Base-by-base conservation (phyloP, 2,888 invertebrate genomes). In the Lymantria monacha region DNA sequence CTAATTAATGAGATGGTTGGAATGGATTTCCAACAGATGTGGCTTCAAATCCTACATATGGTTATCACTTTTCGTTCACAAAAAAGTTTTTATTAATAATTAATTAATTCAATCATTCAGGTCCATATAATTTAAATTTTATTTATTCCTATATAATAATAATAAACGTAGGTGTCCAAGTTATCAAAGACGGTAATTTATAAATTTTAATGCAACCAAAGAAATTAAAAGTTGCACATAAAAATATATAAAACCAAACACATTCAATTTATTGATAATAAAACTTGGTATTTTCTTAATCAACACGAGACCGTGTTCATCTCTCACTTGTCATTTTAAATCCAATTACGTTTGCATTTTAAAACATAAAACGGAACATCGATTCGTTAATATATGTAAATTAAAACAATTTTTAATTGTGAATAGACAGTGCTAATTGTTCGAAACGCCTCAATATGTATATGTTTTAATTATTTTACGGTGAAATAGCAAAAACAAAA, bases 401-500 rank as follows among this genome's bases (percentile, higher is more conserved):
- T 61, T 55, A 59, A 67, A 64, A 61, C 61, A 52, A 41, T 64
- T 43, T n/a, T 61, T 61, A 66, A 66, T 66, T 67, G 65, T 61
- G 57, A 64, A 67, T 68, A 66, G 68, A 65, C 66, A 59, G 50
- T 59, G 59, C 53, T 66, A 65, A 64, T 66, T 66, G 65, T 65
- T 53, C 49, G 55, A 46, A 67, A 59, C 54, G 66, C 68, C 57
- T 44, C 62, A 61, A 61, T 61, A 59, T 53, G 33, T 33, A 33
- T 49, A 50, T 44, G 48, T 48, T 65, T 67, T 68, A 67, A 66
- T 66, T 55, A 66, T 68, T 65, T 64, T 64, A 66, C 65, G 68
- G 68, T 64, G 48, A 64, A 64, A 65, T 45, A 9, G n/a, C n/a
- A n/a, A n/a, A n/a, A n/a, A n/a, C n/a, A 59, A 66, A 22, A 66